Conservation (phyloP, 2,113 vertebrate species). For the Neotoma lepida region DNA sequence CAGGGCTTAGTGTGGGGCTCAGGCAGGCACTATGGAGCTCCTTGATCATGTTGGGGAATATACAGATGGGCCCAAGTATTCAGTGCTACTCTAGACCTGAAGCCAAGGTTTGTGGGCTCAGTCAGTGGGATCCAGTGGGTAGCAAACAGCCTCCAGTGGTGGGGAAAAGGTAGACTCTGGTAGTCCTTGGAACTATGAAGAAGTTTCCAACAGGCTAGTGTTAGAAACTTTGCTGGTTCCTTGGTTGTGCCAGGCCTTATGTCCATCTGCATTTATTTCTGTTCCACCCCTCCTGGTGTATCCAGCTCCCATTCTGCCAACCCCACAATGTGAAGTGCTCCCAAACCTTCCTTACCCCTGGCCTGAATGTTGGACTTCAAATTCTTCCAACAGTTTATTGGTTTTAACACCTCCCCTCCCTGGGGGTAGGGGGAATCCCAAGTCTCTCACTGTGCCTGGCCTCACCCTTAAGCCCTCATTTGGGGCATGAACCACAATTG, state of each 20-base stretch:
- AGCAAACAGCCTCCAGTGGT: not conserved
- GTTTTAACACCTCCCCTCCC: not conserved
- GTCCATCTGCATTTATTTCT: not conserved
- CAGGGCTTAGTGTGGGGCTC: accelerated
- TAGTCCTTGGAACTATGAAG: not conserved
- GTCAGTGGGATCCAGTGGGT: not conserved
- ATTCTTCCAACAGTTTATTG: not conserved
- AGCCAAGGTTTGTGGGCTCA: not conserved
- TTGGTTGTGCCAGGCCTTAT: not conserved
- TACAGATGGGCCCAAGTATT: not conserved
- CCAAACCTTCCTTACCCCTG: not conserved
- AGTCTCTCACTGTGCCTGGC: too few relatives aligned
- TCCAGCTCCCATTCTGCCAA: not conserved
- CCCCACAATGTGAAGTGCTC: not conserved
- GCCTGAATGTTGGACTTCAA: not conserved
- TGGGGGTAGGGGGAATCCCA: not conserved
- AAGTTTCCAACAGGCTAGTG: not conserved
- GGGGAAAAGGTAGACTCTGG: not conserved
- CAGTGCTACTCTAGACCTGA: not conserved
- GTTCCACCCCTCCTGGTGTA: not conserved
- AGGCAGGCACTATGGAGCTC: not conserved
- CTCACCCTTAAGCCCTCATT: not conserved
- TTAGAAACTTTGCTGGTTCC: too few relatives aligned
- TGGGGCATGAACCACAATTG: not conserved
- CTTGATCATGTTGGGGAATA: not conserved